Evolutionary conservation across 2,797 vertebrate genomes (phyloP).

Genomic region (Myripristis murdjan): DNA sequence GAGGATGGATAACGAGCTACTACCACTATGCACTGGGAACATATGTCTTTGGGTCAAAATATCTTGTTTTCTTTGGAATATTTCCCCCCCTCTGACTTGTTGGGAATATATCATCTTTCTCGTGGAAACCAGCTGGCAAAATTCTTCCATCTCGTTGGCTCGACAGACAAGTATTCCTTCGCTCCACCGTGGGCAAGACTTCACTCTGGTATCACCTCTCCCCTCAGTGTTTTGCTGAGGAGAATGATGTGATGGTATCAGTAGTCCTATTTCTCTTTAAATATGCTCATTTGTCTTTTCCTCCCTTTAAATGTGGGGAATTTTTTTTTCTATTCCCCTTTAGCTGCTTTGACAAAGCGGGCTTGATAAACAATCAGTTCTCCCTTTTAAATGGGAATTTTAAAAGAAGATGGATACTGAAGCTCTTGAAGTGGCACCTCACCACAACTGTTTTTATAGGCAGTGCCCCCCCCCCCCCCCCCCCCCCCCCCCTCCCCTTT

Average conservation of each 20-base stretch:
- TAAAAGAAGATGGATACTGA: constrained; percentile 66
- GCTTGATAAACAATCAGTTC: constrained; percentile 55
- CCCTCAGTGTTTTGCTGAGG: constrained; percentile 61
- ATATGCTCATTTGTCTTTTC: constrained; percentile 75
- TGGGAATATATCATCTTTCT: constrained; percentile 73
- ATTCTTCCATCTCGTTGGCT: constrained; percentile 63
- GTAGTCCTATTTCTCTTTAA: constrained; percentile 63
- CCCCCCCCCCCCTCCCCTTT: constrained; percentile 5
- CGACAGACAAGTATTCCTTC: constrained; percentile 77
- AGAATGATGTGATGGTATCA: constrained; percentile 51
- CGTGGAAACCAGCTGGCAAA: constrained; percentile 58
- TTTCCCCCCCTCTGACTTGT: constrained; percentile 59
- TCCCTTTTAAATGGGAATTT: constrained; percentile 58
- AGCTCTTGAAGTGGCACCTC: constrained; percentile 68
- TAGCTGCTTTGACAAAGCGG: constrained; percentile 76
- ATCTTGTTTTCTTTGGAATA: constrained; percentile 77
- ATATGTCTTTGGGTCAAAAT: constrained; percentile 80
- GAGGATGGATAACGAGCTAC: constrained; percentile 92
- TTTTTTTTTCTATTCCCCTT: constrained; percentile 69
- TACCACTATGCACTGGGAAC: constrained; percentile 76
- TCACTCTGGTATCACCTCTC: constrained; percentile 56
- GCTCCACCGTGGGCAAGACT: constrained; percentile 62
- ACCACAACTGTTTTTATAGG: constrained; percentile 63
- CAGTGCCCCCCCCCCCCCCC: neutral
- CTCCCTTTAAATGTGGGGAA: constrained; percentile 59